Evolutionary conservation across 1,140 invertebrate genomes (phyloP).

Genomic region (Drosophila kurseongensis): DNA sequence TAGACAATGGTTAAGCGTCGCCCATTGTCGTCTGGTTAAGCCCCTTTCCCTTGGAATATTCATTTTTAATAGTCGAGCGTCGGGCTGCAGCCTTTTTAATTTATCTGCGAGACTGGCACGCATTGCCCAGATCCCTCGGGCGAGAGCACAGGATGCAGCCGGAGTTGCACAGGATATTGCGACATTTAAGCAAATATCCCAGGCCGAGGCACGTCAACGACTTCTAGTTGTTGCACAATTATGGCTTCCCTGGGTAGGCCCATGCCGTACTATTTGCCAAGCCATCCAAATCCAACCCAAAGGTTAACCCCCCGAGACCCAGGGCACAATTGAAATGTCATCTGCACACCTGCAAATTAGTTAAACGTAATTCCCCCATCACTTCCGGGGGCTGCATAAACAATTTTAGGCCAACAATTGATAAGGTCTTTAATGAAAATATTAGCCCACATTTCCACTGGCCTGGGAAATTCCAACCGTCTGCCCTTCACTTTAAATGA

Average conservation of each 20-base stretch:
- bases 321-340: slow-evolving; percentile 45
- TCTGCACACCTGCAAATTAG: slow-evolving; percentile 46
- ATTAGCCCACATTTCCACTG: background rate
- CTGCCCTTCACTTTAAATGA: slow-evolving; percentile 32
- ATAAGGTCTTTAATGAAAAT: slow-evolving; percentile 21
- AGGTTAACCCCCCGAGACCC: slow-evolving; percentile 2
- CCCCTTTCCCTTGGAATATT: slow-evolving; percentile 48
- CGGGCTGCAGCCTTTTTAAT: slow-evolving; percentile 62
- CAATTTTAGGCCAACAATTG: slow-evolving; percentile 24
- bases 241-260: slow-evolving; percentile 16
- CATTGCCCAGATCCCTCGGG: slow-evolving; percentile 39
- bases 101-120: slow-evolving; percentile 60
- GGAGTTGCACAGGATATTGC: slow-evolving; percentile 52
- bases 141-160: slow-evolving; percentile 33
- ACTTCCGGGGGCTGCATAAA: background rate
- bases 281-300: slow-evolving; percentile 1
- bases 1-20: slow-evolving; percentile 73
- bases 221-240: slow-evolving; percentile 56
- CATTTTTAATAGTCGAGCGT: slow-evolving; percentile 60
- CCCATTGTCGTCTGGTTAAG: slow-evolving; percentile 24
- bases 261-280: background rate
- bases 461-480: slow-evolving; percentile 1
- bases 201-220: slow-evolving; percentile 57
- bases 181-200: slow-evolving; percentile 62
- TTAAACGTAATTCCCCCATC: slow-evolving; percentile 28